Conservation (phyloP, 64 coral and sea anemone species). For the Hydrozoanthus tunicans region DNA sequence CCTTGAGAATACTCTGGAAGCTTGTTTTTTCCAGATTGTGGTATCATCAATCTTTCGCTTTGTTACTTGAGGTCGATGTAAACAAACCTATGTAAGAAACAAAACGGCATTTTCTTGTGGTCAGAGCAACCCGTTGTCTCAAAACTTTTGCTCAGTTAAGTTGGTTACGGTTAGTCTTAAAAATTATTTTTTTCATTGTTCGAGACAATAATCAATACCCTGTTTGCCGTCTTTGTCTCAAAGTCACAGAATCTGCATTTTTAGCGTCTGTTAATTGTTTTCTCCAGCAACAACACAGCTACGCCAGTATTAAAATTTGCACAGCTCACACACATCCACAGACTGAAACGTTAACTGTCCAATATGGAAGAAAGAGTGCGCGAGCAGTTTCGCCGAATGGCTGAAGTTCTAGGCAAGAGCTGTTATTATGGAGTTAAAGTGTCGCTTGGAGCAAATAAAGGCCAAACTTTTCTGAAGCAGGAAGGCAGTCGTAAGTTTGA, state of each 20-base stretch:
- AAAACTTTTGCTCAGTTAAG: too few species aligned
- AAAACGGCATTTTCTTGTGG: too few species aligned
- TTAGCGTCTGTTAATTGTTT: not conserved
- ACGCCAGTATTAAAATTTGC: not conserved
- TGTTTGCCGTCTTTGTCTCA: not conserved
- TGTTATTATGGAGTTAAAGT: conserved; percentile 40
- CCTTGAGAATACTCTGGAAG: too few species aligned
- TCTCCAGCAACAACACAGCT: not conserved
- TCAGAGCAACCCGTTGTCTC: too few species aligned
- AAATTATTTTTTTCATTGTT: too few species aligned
- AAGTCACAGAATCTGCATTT: not conserved
- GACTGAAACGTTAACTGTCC: not conserved
- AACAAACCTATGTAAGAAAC: too few species aligned
- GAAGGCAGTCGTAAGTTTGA: conserved; percentile 10
- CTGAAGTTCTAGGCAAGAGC: not conserved
- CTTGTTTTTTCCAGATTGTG: too few species aligned
- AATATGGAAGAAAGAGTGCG: conserved; percentile 46
- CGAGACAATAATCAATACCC: not conserved
- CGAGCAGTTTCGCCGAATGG: conserved; percentile 50
- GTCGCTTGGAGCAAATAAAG: conserved; percentile 26
- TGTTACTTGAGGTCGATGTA: too few species aligned
- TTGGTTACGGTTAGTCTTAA: too few species aligned
- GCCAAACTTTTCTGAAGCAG: conserved; percentile 25
- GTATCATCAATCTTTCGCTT: too few species aligned
- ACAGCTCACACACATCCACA: not conserved